Base-by-base conservation (phyloP, 2,113 vertebrate species). In the Labeo catla region DNA sequence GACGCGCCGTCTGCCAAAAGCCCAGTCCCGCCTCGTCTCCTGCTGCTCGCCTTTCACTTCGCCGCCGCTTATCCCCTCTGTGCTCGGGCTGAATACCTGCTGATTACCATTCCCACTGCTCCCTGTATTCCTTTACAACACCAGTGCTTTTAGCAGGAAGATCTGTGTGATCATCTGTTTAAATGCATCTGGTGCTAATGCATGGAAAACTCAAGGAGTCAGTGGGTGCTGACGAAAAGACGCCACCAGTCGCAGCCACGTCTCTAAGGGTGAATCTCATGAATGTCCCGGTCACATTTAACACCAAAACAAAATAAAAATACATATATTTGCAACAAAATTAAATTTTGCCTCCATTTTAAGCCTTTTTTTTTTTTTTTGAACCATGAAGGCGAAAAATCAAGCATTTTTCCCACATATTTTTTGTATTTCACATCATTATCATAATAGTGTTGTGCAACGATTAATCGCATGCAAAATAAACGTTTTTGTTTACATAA, bases 11-110 rank as follows among this genome's bases (percentile, higher is more conserved):
- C 84, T 87, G 84, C 81, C 82, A 88, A 89, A 88, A 85, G 78
- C 77, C 80, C 83, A 72, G 76, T 80, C 50, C 63, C 54, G 80
- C 83, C 81, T 84, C 39, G 66, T 80, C 77, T 83, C 87, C 79
- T 80, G 85, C 66, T 76, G 86, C 88, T 89, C 86, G 78, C 61
- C 88, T 89, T 89, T 89, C 86, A 87, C 86, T 89, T 36, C 34
- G 65, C 50, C 6, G 63, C 63, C 54, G 63, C 70, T 87, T 85
- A 85, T 82, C 83, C 72, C 63, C 76, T 68, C 80, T 82, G 80
- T 68, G 63, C 63, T 52, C 45, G 3, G 61, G 28, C 45, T 70
- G 80, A 82, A 82, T 83, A 83, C 63, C 81, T 83, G 47, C 81
- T 83, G 81, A 83, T 83, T 70, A 50, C 65, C 16, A 50, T 83